Evolutionary conservation across 2,888 invertebrate genomes (phyloP), one percentile per base, ranked within the genome.

Genomic region (Listrodromus nycthemerus): DNA sequence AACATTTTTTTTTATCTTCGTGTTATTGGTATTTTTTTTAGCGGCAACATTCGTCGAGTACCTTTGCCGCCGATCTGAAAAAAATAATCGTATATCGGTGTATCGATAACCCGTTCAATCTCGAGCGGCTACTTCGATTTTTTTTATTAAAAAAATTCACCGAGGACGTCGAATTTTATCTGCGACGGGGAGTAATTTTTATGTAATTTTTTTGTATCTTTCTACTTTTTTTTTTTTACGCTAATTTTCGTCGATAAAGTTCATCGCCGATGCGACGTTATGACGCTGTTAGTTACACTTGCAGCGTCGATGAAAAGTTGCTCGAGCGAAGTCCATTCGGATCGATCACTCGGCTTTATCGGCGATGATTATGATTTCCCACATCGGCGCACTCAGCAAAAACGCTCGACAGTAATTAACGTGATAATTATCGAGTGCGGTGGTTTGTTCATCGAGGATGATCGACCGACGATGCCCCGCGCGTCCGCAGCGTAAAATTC

Each of bases 381-480:
- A 4, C 24, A n/a, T 55, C 55, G 24, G 21, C 55, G 55, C 21
- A 13, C 24, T 24, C 24, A 0, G 55, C 21, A 24, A 45, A 45
- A 45, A 21, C 13, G 24, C 55, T 21, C 55, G 55, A 55, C 55
- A 16, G 61, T 13, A 27, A 45, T 45, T 30, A 48, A 48, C 50
- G 30, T 48, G 30, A 50, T 74, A 61, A 74, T 74, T 27, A 63
- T 74, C 63, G 74, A 74, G 74, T 69, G 37, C 48, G 61, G 61
- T 45, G 69, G 55, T 55, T 55, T 55, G 79, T 83, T 70, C 61
- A 80, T 78, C 71, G 74, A 71, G 70, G 75, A 66, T 78, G 65
- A 74, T 76, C 70, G 58, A 52, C 30, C 55, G 80, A 67, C 45
- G 67, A 45, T 45, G 41, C 41, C 10, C 41, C 19, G 65, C 33